Evolutionary conservation across 2,113 vertebrate species (phyloP), one percentile per base, ranked within the genome.

Genomic region (Bungarus multicinctus): DNA sequence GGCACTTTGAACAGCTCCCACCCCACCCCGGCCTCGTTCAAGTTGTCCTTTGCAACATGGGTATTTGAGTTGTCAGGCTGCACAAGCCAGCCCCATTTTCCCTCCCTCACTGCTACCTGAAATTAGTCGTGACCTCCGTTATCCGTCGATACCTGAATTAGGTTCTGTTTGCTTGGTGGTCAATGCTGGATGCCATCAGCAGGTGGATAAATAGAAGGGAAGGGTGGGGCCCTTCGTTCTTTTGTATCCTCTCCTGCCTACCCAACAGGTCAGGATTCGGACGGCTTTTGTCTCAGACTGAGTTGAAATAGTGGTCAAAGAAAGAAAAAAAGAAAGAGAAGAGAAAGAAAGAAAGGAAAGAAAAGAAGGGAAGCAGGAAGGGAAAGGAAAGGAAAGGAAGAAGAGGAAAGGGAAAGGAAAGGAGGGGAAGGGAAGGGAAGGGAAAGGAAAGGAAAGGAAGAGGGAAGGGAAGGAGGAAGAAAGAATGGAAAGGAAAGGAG

Each of bases 201-300:
- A 96, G 96, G 96, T 97, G 96, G 95, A 96, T 90, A 94, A 96
- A 97, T 95, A 96, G 93, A 95, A 88, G 0, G 11, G 94, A n/a
- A 94, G 96, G 96, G 7, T 95, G 93, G 96, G 95, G 9, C 94
- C 94, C 25, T 27, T n/a, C 34, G 94, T 91, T 94, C 95, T 94
- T 95, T 53, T 93, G 92, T 95, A 88, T 0, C 89, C 89, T 54
- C 91, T 25, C 93, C 39, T 88, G 89, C 16, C 91, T 96, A 93
- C 5, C 3, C 14, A 34, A 3, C 4, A 34, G 64, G 64, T 74
- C 6, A 43, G 91, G 86, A 34, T 18, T 11, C 9, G 53, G 1
- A 87, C 92, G 74, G 91, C 90, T 2, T 74, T 95, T 95, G 22
- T 91, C 96, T 92, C 88, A 87, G 91, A 52, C 94, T 60, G 6